Evolutionary conservation across 1,140 invertebrate genomes (phyloP).

Genomic region (Nasonia longicornis): DNA sequence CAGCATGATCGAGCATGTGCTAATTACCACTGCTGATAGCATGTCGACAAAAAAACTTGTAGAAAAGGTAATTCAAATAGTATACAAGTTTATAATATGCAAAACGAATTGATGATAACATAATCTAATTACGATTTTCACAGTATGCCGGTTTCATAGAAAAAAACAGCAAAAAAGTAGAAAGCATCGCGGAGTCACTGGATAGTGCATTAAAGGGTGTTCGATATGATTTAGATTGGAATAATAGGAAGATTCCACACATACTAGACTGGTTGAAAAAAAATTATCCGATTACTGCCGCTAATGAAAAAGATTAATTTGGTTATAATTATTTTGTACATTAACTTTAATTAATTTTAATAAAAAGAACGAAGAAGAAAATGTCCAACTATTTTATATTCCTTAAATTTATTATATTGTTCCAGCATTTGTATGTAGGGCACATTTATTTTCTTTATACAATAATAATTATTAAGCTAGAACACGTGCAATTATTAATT

Average conservation of each 20-base stretch:
- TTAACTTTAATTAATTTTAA: too few species aligned
- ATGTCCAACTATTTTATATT: neutral
- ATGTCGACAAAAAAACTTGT: neutral
- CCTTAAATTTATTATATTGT: constrained; percentile 8
- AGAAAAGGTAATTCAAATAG: neutral
- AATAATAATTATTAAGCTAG: constrained; percentile 24
- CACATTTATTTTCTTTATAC: constrained; percentile 39
- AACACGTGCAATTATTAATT: constrained; percentile 48
- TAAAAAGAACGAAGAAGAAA: too few species aligned
- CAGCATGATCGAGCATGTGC: neutral
- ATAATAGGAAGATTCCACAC: neutral
- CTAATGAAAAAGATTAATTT: neutral
- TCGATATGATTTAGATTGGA: constrained; percentile 1
- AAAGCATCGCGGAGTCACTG: neutral
- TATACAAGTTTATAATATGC: neutral
- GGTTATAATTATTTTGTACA: too few species aligned
- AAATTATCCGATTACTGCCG: neutral
- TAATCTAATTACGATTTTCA: neutral
- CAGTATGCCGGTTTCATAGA: neutral
- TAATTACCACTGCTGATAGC: neutral
- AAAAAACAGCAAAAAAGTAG: neutral
- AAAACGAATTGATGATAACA: neutral
- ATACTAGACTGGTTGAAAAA: neutral
- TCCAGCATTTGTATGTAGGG: constrained; percentile 14
- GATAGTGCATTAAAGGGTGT: neutral